phyloP scores from a whole-genome alignment of 2,113 vertebrate species.

The Rhodinocichla rosea region DNA sequence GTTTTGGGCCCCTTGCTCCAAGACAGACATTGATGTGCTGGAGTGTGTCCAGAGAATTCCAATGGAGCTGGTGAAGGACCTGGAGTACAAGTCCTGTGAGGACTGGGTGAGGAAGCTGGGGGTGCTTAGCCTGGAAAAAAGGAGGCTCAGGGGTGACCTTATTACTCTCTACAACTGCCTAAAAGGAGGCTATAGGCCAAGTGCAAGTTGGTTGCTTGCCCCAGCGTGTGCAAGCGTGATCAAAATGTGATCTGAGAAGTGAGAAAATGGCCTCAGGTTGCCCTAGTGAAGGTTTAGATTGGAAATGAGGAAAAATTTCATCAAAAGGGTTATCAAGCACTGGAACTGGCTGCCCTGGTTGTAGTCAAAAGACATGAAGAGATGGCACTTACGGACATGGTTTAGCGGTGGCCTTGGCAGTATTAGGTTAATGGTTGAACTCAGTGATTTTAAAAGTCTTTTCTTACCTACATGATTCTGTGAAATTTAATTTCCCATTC shows the following conservation, averaged over 20 bases:
- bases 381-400: not conserved
- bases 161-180: not conserved
- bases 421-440: not conserved
- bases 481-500: slow-evolving; percentile 20
- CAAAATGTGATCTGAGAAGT: not conserved
- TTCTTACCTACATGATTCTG: not conserved
- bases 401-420: not conserved
- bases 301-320: not conserved
- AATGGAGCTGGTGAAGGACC: not conserved
- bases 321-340: not conserved
- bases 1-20: not conserved
- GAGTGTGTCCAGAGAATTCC: not conserved
- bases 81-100: not conserved
- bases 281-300: not conserved
- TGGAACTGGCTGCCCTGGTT: not conserved
- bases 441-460: not conserved
- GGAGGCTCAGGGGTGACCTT: not conserved
- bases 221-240: too few species aligned
- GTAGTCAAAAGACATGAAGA: not conserved
- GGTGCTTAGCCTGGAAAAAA: not conserved
- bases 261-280: not conserved
- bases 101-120: not conserved
- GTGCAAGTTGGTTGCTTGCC: not conserved
- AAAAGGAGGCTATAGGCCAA: not conserved
- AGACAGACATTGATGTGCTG: not conserved